phyloP scores from a whole-genome alignment of 2,113 vertebrate species.

The Cariama cristata region DNA sequence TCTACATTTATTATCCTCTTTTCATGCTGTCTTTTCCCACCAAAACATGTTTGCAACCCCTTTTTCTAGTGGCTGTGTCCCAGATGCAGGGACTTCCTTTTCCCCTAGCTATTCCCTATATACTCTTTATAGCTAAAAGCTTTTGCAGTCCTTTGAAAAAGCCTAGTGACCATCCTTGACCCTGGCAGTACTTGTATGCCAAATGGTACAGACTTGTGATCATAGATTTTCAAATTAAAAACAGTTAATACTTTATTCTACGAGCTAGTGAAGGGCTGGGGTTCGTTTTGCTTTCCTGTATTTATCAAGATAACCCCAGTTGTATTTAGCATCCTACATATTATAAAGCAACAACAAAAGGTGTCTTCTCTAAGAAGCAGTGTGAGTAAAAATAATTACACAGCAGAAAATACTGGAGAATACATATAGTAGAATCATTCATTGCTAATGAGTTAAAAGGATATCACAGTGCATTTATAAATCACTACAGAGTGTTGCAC shows the following conservation, averaged over 20 bases:
- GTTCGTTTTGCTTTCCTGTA: background rate
- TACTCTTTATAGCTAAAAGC: background rate
- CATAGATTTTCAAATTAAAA: conserved; percentile 19
- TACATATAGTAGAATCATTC: conserved; percentile 84
- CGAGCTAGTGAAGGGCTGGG: background rate
- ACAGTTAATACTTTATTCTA: conserved; percentile 14
- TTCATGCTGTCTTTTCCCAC: background rate
- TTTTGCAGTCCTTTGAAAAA: background rate
- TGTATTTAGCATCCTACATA: conserved; percentile 23
- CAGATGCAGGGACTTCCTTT: background rate
- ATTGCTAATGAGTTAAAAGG: conserved; percentile 99
- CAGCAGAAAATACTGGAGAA: conserved; percentile 75
- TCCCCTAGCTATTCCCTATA: background rate
- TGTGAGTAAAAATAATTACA: conserved; percentile 80
- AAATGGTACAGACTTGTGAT: background rate
- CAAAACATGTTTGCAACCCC: fast-evolving
- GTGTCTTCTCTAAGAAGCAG: conserved; percentile 56
- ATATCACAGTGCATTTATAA: conserved; percentile 94
- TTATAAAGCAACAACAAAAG: conserved; percentile 48
- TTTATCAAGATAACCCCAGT: background rate
- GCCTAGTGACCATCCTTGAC: background rate
- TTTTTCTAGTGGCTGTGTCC: background rate
- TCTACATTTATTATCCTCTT: background rate
- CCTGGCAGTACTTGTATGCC: background rate
- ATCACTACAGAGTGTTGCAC: conserved; percentile 92